Conservation (phyloP, 2,888 invertebrate species). For the Hedya salicella region DNA sequence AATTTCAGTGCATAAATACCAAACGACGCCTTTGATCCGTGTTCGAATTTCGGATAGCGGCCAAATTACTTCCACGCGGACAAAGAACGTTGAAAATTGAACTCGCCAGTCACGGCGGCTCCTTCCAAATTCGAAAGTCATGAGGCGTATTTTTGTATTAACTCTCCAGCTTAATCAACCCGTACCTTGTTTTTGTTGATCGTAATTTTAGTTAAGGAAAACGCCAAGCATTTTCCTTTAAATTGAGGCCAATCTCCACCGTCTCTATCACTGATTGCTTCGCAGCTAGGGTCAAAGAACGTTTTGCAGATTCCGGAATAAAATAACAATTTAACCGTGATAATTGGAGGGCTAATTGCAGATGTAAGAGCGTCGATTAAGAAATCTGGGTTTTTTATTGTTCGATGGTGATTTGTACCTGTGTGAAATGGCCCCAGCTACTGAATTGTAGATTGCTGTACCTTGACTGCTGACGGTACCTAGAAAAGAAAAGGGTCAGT, state of each 20-base stretch:
- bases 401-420: not conserved
- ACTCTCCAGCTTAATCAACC: constrained; percentile 37
- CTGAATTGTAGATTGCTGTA: constrained; percentile 2
- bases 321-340: constrained; percentile 23
- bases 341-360: constrained; percentile 3
- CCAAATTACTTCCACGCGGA: constrained; percentile 5
- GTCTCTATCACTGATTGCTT: constrained; percentile 6
- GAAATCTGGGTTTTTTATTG: not conserved
- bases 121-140: constrained; percentile 40
- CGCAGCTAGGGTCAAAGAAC: not conserved
- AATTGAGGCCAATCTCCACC: constrained; percentile 3
- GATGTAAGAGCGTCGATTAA: not conserved
- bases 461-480: constrained; percentile 27
- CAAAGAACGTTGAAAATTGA: constrained; percentile 38
- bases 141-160: constrained; percentile 42
- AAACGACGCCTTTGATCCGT: too few relatives aligned
- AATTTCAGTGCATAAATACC: too few relatives aligned
- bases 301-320: constrained; percentile 15
- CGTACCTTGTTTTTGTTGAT: constrained; percentile 41
- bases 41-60: too few relatives aligned
- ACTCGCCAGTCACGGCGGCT: constrained; percentile 35
- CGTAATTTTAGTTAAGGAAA: constrained; percentile 40
- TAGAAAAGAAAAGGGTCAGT: not conserved
- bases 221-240: constrained; percentile 14
- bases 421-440: not conserved